These are phyloP conservation scores for Solen grandis DNA, from an alignment of 1,140 invertebrate genomes.

Conservation along the genomic window DNA sequence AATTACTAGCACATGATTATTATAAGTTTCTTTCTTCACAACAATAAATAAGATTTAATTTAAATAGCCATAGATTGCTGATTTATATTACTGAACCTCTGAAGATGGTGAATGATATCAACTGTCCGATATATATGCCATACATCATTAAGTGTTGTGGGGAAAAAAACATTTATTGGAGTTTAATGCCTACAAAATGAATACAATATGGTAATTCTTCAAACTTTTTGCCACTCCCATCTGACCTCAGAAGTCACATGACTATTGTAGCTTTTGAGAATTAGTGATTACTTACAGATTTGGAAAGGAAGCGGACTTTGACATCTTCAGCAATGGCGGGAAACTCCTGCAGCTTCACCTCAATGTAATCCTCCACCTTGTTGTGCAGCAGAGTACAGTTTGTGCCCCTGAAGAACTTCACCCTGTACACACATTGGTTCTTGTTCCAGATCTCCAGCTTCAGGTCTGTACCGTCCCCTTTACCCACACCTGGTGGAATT, in stretches of 20 bases:
- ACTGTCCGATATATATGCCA: no score
- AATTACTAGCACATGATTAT: no score
- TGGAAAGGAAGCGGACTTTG: slow-evolving; percentile 80
- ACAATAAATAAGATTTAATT: no score
- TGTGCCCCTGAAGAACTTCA: slow-evolving; percentile 75
- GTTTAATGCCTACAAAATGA: slow-evolving; percentile 28
- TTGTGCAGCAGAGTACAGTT: slow-evolving; percentile 80
- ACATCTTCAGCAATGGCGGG: slow-evolving; percentile 81
- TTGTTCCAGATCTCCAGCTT: slow-evolving; percentile 36
- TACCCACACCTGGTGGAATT: slow-evolving; percentile 44
- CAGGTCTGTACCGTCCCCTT: slow-evolving; percentile 28
- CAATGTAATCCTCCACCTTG: slow-evolving; percentile 76
- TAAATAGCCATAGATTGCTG: no score
- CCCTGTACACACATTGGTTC: slow-evolving; percentile 31
- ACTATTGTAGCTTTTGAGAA: no score
- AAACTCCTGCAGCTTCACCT: slow-evolving; percentile 75
- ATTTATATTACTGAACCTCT: no score
- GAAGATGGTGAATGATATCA: no score
- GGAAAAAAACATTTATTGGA: slow-evolving; percentile 61
- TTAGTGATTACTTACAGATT: slow-evolving; percentile 80
- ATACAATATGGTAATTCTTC: slow-evolving; percentile 8
- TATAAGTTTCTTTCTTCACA: no score
- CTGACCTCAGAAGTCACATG: no score
- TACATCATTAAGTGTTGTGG: slow-evolving; percentile 81
- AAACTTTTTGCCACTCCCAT: slow-evolving; percentile 28